Conservation (phyloP, 2,113 vertebrate species). For the Eonycteris spelaea region DNA sequence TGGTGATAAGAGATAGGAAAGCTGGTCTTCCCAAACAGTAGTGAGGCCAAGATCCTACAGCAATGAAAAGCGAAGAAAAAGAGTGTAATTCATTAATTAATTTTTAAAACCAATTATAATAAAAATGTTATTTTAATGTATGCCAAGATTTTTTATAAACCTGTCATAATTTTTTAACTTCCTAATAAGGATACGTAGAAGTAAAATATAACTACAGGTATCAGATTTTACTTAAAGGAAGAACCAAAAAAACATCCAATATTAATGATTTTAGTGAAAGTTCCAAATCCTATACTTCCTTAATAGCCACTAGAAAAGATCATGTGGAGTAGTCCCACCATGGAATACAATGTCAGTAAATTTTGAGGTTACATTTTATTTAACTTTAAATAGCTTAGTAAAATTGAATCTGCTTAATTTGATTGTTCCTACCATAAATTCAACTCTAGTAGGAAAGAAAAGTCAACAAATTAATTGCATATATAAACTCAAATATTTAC, state of each 20-base stretch:
- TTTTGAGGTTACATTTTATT: not conserved
- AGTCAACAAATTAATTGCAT: not conserved
- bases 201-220: conserved; percentile 11
- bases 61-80: not conserved
- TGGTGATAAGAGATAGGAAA: conserved; percentile 95
- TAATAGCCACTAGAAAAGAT: not conserved
- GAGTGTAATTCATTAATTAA: not conserved
- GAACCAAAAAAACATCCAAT: not conserved
- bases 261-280: not conserved
- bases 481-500: not conserved
- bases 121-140: conserved; percentile 21
- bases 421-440: not conserved
- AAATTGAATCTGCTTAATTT: not conserved
- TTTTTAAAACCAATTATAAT: not conserved
- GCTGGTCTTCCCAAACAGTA: conserved; percentile 95
- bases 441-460: not conserved
- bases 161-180: not conserved
- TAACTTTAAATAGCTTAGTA: conserved; percentile 3
- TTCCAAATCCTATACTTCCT: not conserved
- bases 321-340: not conserved
- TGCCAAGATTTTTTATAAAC: not conserved
- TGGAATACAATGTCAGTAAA: not conserved
- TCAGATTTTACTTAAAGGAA: conserved; percentile 20
- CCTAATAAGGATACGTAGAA: not conserved
- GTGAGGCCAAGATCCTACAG: conserved; percentile 91